phyloP scores from a whole-genome alignment of 1,140 invertebrate species.

The Lucilia sericata region DNA sequence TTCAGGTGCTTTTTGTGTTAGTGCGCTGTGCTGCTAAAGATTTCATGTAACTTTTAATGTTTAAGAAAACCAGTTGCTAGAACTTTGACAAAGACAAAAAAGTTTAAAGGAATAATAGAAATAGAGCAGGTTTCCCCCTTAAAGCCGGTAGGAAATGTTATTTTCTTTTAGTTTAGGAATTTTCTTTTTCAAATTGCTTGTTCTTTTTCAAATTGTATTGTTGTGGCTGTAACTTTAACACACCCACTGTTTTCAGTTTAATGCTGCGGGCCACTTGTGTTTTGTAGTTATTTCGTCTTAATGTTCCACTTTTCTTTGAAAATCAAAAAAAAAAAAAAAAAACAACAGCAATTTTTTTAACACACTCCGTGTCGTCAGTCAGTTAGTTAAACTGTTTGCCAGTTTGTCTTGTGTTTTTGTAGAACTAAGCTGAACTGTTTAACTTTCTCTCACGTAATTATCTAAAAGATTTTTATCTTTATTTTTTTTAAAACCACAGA shows the following conservation, averaged over 20 bases:
- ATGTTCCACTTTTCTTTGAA: not conserved
- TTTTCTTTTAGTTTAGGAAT: not conserved
- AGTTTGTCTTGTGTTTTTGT: not conserved
- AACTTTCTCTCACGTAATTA: slow-evolving; percentile 16
- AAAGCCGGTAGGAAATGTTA: not conserved
- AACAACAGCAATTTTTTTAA: too few relatives aligned
- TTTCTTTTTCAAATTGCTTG: not conserved
- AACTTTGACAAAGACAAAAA: not conserved
- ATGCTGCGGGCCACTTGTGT: not conserved
- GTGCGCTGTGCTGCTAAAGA: not conserved
- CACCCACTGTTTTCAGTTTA: not conserved
- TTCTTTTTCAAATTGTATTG: not conserved
- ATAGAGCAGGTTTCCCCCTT: too few relatives aligned
- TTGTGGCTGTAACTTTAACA: not conserved
- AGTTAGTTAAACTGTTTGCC: not conserved
- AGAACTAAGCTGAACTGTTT: slow-evolving; percentile 10
- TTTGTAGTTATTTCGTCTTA: not conserved
- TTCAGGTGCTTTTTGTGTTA: not conserved
- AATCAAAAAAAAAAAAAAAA: not conserved
- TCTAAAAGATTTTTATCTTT: slow-evolving; percentile 5
- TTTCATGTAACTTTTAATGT: slow-evolving; percentile 4
- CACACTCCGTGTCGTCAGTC: not conserved
- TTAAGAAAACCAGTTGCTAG: not conserved
- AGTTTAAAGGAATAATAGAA: not conserved
- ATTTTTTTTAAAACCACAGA: not conserved